These are phyloP conservation scores for Orthonyx spaldingii DNA, from an alignment of 2,113 vertebrate genomes.

Conservation along the genomic window DNA sequence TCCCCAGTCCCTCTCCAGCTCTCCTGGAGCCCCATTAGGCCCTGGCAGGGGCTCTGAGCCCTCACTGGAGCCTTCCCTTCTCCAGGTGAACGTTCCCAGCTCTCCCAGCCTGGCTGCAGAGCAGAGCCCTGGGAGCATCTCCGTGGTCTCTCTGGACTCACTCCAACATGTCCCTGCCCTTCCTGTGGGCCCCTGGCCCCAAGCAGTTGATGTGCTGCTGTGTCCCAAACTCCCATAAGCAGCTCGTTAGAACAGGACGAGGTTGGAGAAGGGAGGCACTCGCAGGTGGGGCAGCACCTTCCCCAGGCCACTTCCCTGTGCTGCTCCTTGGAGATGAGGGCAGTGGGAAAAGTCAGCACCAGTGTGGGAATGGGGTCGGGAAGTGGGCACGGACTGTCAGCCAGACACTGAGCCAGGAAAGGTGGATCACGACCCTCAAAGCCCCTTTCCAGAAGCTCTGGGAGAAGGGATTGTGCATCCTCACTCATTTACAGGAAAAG, in stretches of 20 bases:
- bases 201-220: no score
- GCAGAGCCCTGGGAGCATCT: not conserved
- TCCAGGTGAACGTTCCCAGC: not conserved
- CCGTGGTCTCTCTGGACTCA: rapidly evolving
- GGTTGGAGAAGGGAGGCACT: not conserved
- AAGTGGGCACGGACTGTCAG: not conserved
- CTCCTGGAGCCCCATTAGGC: not conserved
- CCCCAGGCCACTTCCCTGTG: no score
- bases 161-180: not conserved
- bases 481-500: not conserved
- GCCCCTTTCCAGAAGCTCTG: not conserved
- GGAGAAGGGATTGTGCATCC: not conserved
- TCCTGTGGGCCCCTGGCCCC: not conserved
- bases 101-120: not conserved
- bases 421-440: no score
- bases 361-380: not conserved
- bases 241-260: not conserved
- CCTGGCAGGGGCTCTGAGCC: not conserved
- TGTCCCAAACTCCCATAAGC: rapidly evolving
- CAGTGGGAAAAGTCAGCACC: not conserved
- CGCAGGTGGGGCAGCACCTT: not conserved
- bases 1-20: not conserved
- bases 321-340: not conserved
- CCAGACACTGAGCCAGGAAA: not conserved
- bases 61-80: not conserved